Evolutionary conservation across 2,888 invertebrate species (phyloP).

Genomic region (Cosmopolites sordidus): DNA sequence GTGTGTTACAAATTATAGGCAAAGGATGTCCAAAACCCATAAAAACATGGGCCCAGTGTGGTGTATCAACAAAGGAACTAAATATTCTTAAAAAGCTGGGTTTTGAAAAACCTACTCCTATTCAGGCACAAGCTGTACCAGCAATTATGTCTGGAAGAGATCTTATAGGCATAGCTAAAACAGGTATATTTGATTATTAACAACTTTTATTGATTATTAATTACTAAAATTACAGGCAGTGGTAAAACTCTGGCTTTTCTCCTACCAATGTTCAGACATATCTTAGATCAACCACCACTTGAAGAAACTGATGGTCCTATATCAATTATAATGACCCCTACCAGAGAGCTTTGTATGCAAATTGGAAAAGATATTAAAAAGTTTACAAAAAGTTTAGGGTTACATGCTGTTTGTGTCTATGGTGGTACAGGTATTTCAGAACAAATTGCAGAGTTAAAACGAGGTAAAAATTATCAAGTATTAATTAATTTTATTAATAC

Average conservation of each 20-base stretch:
- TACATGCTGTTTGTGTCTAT: conserved; percentile 94
- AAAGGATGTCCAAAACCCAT: conserved; percentile 96
- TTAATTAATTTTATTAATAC: too few species aligned
- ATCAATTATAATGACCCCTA: conserved; percentile 96
- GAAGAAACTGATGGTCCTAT: conserved; percentile 97
- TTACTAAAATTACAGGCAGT: conserved; percentile 54
- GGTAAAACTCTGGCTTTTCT: conserved; percentile 98
- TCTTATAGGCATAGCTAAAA: conserved; percentile 98
- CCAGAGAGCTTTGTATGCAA: conserved; percentile 97
- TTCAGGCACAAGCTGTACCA: conserved; percentile 96
- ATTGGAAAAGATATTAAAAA: conserved; percentile 94
- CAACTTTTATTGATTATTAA: neutral
- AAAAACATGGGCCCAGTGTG: conserved; percentile 97
- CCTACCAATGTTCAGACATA: conserved; percentile 95
- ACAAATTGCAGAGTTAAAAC: conserved; percentile 88
- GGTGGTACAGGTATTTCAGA: conserved; percentile 97
- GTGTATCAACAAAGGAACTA: conserved; percentile 92
- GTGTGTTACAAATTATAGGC: conserved; percentile 32
- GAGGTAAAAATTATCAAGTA: conserved; percentile 56
- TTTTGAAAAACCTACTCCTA: conserved; percentile 97
- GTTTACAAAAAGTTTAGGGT: conserved; percentile 82
- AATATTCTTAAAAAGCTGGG: conserved; percentile 84
- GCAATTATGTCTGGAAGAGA: conserved; percentile 96
- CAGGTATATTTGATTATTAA: conserved; percentile 51
- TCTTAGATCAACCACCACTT: conserved; percentile 88